Conservation (phyloP, 2,888 invertebrate species). For the Drosophila mayaguana region DNA sequence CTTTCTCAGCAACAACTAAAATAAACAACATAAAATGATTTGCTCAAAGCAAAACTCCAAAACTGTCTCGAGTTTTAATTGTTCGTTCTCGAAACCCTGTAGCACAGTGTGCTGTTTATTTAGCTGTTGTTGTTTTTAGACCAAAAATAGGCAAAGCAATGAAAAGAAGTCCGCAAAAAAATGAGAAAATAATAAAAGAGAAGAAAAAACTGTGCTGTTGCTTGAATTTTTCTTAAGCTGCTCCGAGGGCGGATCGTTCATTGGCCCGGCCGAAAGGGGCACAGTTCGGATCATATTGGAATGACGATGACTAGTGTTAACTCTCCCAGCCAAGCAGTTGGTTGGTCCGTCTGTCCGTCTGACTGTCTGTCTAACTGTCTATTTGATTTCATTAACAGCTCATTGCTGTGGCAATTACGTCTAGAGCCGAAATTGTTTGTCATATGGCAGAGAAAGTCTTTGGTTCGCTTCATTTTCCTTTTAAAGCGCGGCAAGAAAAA, state of each 20-base stretch:
- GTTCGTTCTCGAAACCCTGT: constrained; percentile 5
- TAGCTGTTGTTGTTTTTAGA: constrained; percentile 53
- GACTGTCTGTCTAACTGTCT: constrained; percentile 28
- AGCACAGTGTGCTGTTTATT: constrained; percentile 51
- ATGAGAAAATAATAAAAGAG: constrained; percentile 10
- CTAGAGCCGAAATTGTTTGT: constrained; percentile 74
- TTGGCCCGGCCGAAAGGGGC: constrained; percentile 59
- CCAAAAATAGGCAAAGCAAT: constrained; percentile 32
- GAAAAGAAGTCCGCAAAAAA: constrained; percentile 47
- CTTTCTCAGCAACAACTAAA: background rate
- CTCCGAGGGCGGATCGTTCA: constrained; percentile 74
- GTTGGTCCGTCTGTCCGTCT: constrained; percentile 11
- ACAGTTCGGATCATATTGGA: constrained; percentile 40
- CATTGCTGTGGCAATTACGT: constrained; percentile 75
- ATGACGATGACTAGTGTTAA: constrained; percentile 62
- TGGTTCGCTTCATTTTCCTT: constrained; percentile 62
- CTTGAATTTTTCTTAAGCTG: constrained; percentile 54
- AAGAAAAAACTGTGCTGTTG: constrained; percentile 27
- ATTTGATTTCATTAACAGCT: constrained; percentile 74
- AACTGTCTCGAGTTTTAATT: background rate
- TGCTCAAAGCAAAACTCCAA: constrained; percentile 1
- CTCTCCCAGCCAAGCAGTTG: constrained; percentile 7
- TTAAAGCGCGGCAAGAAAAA: constrained; percentile 52
- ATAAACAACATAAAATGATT: background rate
- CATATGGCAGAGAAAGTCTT: constrained; percentile 76